These are phyloP conservation scores for Ancistrus triradiatus DNA, from an alignment of 2,113 vertebrate genomes.

Conservation along the genomic window DNA sequence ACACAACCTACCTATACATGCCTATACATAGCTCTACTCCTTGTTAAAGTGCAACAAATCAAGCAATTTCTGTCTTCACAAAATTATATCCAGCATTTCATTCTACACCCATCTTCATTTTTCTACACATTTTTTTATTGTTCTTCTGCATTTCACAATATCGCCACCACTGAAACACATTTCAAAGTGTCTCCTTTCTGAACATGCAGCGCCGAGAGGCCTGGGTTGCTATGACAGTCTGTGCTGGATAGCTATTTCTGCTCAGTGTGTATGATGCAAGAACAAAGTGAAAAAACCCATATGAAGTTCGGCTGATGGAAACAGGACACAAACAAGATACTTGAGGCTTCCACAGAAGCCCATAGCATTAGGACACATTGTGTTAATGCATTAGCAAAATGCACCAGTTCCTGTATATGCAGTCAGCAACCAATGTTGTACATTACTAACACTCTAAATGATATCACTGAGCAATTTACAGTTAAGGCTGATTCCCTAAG, in stretches of 20 bases:
- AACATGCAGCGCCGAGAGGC: too few relatives aligned
- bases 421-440: too few relatives aligned
- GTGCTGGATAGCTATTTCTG: constrained; percentile 12
- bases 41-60: too few relatives aligned
- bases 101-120: background rate
- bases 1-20: too few relatives aligned
- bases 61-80: too few relatives aligned
- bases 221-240: constrained; percentile 13
- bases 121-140: background rate
- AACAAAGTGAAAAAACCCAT: background rate
- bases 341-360: background rate
- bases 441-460: too few relatives aligned
- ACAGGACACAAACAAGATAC: constrained; percentile 9
- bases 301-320: too few relatives aligned
- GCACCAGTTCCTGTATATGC: too few relatives aligned
- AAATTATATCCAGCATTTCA: too few relatives aligned
- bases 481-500: too few relatives aligned
- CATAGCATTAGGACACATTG: constrained; percentile 8
- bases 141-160: background rate
- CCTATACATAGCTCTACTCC: too few relatives aligned
- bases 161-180: background rate
- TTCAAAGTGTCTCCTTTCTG: constrained; percentile 8
- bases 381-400: constrained; percentile 9
- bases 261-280: background rate
- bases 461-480: too few relatives aligned